Evolutionary conservation across 2,888 invertebrate genomes (phyloP), one percentile per base, ranked within the genome.

Genomic region (Salticus scenicus): DNA sequence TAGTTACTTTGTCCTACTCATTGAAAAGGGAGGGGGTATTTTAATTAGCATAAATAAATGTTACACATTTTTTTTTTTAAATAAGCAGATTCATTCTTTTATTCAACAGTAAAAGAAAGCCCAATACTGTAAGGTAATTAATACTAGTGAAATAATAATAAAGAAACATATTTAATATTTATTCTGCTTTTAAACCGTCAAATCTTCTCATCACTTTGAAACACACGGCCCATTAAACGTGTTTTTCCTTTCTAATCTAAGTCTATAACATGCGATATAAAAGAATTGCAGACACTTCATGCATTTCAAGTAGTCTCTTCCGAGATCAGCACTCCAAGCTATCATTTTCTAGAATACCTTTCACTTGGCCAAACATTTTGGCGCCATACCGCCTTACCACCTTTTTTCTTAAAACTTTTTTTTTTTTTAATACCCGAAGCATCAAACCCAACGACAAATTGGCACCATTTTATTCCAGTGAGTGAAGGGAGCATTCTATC

Each of bases 361-460:
- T 47, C 47, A 47, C 47, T 47, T 2, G 17, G 47, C 47, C n/a
- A 47, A 47, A 47, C 47, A 47, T 47, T 47, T 47, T 47, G 47
- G 47, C 47, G 47, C 47, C 47, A 47, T 24, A 7, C 24, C 17
- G 24, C 2, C 57, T 47, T 47, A 47, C 20, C 57, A 5, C 24
- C 24, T 10, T 17, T n/a, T 47, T 47, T 14, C 24, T 57, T 20
- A 24, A 57, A 24, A 24, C 20, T 10, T 37, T 37, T 37, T 37
- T 37, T 7, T 24, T 10, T 30, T 67, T n/a, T 67, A 33, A 33
- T 67, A 67, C 37, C 33, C 69, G 20, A 47, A 67, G 37, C 47
- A 76, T 77, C 57, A 14, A 63, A 70, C 42, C 20, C 12, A 70
- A 77, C 70, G 77, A 77, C 70, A 77, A 77, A 77, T 77, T 77